Evolutionary conservation across 2,888 invertebrate genomes (phyloP), one percentile per base, ranked within the genome.

Genomic region (Antheraea yamamai): DNA sequence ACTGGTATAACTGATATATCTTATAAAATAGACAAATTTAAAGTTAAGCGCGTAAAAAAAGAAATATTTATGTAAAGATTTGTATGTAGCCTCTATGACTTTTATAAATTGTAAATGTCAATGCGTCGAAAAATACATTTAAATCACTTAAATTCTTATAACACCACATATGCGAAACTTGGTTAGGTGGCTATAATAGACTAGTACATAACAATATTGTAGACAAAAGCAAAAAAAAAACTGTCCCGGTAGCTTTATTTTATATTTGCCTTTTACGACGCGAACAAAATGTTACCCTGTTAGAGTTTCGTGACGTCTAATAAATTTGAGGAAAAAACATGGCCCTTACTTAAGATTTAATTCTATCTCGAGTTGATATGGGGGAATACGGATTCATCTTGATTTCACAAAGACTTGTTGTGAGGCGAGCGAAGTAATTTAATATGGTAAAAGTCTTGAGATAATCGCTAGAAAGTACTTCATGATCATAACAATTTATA

Each of bases 381-480:
- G 80, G 79, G 79, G 76, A 80, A 83, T 78, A 80, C 68, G 76
- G 81, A 82, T 81, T 82, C 81, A 82, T 83, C 78, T 78, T 79
- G 77, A 81, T 81, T 81, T 81, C 79, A 81, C 81, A 80, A 81
- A 83, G 80, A 78, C 79, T 78, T 80, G 77, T 78, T 76, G 73
- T 75, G 64, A 75, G 73, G 66, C 55, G 75, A 58, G 55, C 68
- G 68, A 58, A 35, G n/a, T 68, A 30, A 66, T 30, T 75, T 52
- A n/a, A 18, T 74, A 73, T 76, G 79, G 81, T 76, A 18, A 66
- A 82, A 80, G 77, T 71, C 23, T 79, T 18, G 26, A 74, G 72
- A 52, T 71, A 61, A 71, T n/a, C 16, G 75, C 39, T 35, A 64
- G 0, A 12, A 18, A n/a, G 14, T 20, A 26, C 23, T 66, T 73